Base-by-base conservation (phyloP, 64 coral and sea anemone species). In the Montipora cactus region DNA sequence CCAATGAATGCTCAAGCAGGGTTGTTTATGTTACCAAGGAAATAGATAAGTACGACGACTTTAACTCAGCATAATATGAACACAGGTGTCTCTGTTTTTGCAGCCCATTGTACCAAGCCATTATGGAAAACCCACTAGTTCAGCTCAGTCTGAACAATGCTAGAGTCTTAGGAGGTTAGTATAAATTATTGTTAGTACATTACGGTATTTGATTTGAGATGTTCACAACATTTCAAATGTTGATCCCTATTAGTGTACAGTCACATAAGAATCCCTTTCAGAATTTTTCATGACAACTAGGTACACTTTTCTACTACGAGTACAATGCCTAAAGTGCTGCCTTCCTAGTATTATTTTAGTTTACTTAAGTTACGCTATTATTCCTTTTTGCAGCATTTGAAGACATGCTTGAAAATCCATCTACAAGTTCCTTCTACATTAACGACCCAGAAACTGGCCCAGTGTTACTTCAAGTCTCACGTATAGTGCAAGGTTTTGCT, bases 361-460 rank as follows among this genome's bases (percentile, higher is more conserved):
- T 8, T 57, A 57, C 2, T 11, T 57, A 57, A 11, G 7, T 8
- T 57, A 11, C 19, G 61, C 13, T 5, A 12, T 72, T 20, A 4
- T 57, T 79, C 92, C 58, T 21, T n/a, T 78, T 68, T 49, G 37
- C 74, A 99, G 98, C 98, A 19, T 99, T 99, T 96, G 95, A 99
- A 90, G 98, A 99, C 74, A 99, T 99, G 98, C 47, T 99, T 20
- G 98, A 99, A 81, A 99, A 90, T 28, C 98, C 98, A 12, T 64
- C 78, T 11, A 84, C 95, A 22, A 99, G 95, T 77, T 78, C 76
- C 19, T 91, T 93, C 53, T 99, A 99, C 75, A 99, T 99, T 15
- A 99, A 87, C 44, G 98, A 99, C 48, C 95, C 98, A n/a, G 98
- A 99, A 76, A 96, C 98, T 46, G 98, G 98, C 2, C 98, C 98